phyloP scores from a whole-genome alignment of 2,888 invertebrate species.

The Aleiodes testaceus region DNA sequence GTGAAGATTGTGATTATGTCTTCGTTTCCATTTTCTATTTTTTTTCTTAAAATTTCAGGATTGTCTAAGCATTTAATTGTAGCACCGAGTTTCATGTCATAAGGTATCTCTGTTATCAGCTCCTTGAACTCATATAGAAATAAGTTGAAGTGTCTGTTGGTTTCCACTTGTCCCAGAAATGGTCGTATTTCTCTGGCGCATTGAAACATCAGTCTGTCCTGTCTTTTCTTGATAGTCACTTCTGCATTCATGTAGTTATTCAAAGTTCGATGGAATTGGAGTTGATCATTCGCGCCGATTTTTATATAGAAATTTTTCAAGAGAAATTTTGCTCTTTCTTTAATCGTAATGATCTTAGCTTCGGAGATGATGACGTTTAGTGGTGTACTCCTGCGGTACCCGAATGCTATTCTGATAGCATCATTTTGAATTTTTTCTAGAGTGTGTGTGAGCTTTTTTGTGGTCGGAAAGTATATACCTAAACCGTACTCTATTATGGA shows the following conservation, averaged over 20 bases:
- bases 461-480: background rate
- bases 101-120: background rate
- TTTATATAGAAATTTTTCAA: constrained; percentile 13
- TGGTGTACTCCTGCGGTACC: constrained; percentile 5
- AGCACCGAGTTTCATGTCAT: background rate
- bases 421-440: background rate
- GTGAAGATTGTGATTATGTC: constrained; percentile 18
- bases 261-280: background rate
- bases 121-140: background rate
- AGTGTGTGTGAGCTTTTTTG: background rate
- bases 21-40: background rate
- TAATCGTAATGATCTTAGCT: background rate
- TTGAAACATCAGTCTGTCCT: background rate
- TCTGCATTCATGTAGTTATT: background rate
- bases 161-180: background rate
- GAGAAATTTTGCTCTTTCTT: no score
- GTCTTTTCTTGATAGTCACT: background rate
- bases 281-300: background rate
- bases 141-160: background rate
- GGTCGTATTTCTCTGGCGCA: background rate
- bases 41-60: background rate
- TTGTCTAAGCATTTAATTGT: background rate
- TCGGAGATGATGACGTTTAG: background rate
- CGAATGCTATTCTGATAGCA: background rate
- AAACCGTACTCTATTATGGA: background rate